Evolutionary conservation across 1,140 invertebrate genomes (phyloP).

Genomic region (Drosophila teissieri): DNA sequence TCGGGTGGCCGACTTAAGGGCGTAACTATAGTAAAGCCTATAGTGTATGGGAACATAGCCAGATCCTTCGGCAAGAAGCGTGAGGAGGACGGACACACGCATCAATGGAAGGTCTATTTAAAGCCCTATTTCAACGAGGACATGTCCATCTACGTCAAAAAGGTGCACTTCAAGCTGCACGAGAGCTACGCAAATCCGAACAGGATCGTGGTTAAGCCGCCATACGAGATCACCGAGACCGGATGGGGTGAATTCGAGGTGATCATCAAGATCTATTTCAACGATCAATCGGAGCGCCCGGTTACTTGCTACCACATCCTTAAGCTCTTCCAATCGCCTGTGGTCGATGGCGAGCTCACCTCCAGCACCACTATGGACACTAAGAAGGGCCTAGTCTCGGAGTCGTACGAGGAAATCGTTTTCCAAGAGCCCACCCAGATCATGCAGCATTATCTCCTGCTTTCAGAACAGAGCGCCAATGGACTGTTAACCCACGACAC

Average conservation of each 20-base stretch:
- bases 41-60: constrained; percentile 98
- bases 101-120: constrained; percentile 99
- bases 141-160: constrained; percentile 97
- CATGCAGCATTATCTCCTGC: constrained; percentile 95
- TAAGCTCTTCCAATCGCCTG: constrained; percentile 94
- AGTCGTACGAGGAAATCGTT: constrained; percentile 98
- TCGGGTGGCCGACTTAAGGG: constrained; percentile 94
- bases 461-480: constrained; percentile 86
- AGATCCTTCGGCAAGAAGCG: constrained; percentile 98
- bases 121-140: constrained; percentile 97
- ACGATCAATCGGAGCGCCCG: constrained; percentile 97
- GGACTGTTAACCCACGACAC: constrained; percentile 90
- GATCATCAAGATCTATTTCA: constrained; percentile 98
- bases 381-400: constrained; percentile 94
- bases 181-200: constrained; percentile 98
- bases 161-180: constrained; percentile 98
- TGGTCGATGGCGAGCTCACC: constrained; percentile 86
- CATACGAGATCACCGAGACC: constrained; percentile 98
- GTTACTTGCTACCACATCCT: constrained; percentile 98
- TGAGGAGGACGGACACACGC: constrained; percentile 99
- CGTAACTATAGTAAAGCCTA: constrained; percentile 96
- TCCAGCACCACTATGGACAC: constrained; percentile 88
- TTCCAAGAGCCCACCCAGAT: constrained; percentile 97
- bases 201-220: constrained; percentile 96
- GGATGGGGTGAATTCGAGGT: constrained; percentile 99